Evolutionary conservation across 1,140 invertebrate species (phyloP).

Genomic region (Achroia grisella): DNA sequence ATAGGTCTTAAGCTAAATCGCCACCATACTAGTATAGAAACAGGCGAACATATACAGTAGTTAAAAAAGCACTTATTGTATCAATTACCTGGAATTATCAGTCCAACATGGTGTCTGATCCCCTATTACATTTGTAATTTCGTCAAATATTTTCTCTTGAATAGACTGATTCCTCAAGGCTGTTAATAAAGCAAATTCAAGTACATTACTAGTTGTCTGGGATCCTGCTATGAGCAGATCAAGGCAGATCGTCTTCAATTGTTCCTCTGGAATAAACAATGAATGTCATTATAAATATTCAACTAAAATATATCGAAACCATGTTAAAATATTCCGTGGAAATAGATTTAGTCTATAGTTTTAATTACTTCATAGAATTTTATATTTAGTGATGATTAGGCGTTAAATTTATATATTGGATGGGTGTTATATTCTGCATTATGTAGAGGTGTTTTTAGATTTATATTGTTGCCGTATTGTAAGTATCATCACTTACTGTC

Average conservation of each 20-base stretch:
- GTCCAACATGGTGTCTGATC: constrained; percentile 57
- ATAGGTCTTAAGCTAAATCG: too few relatives aligned
- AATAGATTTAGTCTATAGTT: too few relatives aligned
- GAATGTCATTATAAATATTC: neutral
- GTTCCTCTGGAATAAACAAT: constrained; percentile 74
- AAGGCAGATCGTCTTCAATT: constrained; percentile 80
- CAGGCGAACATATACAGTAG: too few relatives aligned
- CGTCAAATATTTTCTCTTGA: constrained; percentile 79
- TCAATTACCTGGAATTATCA: constrained; percentile 52
- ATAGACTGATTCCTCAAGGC: constrained; percentile 79
- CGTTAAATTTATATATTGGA: neutral
- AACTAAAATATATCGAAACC: neutral
- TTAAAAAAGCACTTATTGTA: too few relatives aligned
- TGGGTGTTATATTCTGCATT: too few relatives aligned
- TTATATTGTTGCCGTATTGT: too few relatives aligned
- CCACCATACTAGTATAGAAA: too few relatives aligned
- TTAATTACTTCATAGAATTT: too few relatives aligned
- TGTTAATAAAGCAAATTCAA: constrained; percentile 83
- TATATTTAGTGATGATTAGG: too few relatives aligned
- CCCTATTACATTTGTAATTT: constrained; percentile 76
- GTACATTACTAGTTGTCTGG: constrained; percentile 81
- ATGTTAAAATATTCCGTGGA: neutral
- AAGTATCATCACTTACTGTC: too few relatives aligned
- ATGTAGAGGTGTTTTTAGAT: too few relatives aligned
- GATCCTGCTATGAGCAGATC: constrained; percentile 83